phyloP scores from a whole-genome alignment of 2,797 vertebrate genomes.

The Oryzias dopingdopingensis region DNA sequence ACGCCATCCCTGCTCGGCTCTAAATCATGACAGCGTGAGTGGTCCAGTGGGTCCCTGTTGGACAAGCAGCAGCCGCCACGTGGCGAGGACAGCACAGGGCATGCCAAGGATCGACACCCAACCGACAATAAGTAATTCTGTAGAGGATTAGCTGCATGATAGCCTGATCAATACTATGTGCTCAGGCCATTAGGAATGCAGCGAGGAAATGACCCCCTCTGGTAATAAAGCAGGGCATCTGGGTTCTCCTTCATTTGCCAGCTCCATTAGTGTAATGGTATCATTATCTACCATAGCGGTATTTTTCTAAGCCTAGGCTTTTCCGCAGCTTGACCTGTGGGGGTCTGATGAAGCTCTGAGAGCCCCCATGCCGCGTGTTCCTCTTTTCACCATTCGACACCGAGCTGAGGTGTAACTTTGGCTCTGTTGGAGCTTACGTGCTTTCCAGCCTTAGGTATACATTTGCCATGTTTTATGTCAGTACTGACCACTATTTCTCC shows the following conservation, averaged over 20 bases:
- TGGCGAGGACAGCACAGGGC: slow-evolving; percentile 59
- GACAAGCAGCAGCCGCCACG: slow-evolving; percentile 58
- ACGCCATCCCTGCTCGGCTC: slow-evolving; percentile 76
- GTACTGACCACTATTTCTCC: slow-evolving; percentile 84
- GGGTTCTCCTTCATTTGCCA: slow-evolving; percentile 96
- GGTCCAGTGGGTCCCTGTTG: slow-evolving; percentile 65
- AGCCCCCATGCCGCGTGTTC: slow-evolving; percentile 60
- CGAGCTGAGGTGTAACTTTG: slow-evolving; percentile 72
- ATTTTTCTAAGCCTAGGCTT: slow-evolving; percentile 77
- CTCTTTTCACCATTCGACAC: slow-evolving; percentile 57
- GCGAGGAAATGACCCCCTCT: slow-evolving; percentile 92
- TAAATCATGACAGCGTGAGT: slow-evolving; percentile 84
- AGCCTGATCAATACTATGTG: slow-evolving; percentile 96
- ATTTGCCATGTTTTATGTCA: slow-evolving; percentile 80
- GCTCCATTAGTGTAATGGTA: slow-evolving; percentile 98
- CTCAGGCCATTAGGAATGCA: slow-evolving; percentile 93
- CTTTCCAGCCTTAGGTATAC: slow-evolving; percentile 72
- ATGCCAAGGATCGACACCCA: slow-evolving; percentile 83
- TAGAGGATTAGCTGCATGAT: slow-evolving; percentile 97
- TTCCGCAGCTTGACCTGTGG: slow-evolving; percentile 68
- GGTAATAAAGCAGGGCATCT: slow-evolving; percentile 96
- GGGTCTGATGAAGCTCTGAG: slow-evolving; percentile 78
- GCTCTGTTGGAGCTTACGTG: slow-evolving; percentile 61
- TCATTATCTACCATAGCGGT: slow-evolving; percentile 95
- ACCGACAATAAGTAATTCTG: slow-evolving; percentile 94